These are phyloP conservation scores for Selenia dentaria DNA, from an alignment of 2,888 invertebrate genomes.

Conservation along the genomic window DNA sequence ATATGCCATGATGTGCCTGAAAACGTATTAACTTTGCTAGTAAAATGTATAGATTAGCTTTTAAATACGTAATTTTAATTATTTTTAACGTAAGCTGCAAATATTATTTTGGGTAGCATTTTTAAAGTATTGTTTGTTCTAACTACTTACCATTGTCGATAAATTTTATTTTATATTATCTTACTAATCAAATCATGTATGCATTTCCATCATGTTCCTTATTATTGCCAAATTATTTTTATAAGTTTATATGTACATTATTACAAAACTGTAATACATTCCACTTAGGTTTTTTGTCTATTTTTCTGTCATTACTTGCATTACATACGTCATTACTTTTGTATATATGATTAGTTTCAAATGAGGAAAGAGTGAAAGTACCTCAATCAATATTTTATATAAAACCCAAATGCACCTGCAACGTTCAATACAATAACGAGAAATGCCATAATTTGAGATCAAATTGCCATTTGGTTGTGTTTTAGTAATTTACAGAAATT, in stretches of 20 bases:
- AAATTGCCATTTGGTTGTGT: slow-evolving; percentile 79
- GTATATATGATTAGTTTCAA: too few species aligned
- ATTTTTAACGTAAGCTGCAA: slow-evolving; percentile 4
- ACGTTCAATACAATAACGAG: slow-evolving; percentile 51
- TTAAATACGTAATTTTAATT: slow-evolving; percentile 16
- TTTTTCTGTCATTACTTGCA: slow-evolving; percentile 14
- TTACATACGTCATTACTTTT: too few species aligned
- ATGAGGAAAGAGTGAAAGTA: too few species aligned
- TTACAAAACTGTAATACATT: slow-evolving; percentile 55
- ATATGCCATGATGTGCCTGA: slow-evolving; percentile 69
- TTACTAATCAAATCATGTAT: slow-evolving; percentile 40
- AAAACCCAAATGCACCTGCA: slow-evolving; percentile 38
- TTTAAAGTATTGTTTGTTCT: slow-evolving; percentile 38
- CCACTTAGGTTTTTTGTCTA: slow-evolving; percentile 42
- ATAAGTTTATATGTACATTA: not conserved
- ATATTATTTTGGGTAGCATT: slow-evolving; percentile 32
- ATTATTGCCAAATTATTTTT: slow-evolving; percentile 44
- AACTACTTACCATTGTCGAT: too few species aligned
- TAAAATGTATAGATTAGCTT: slow-evolving; percentile 3
- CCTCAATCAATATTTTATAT: not conserved
- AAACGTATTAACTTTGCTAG: slow-evolving; percentile 34
- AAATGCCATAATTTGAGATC: slow-evolving; percentile 69
- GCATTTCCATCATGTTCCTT: slow-evolving; percentile 55
- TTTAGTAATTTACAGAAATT: slow-evolving; percentile 77
- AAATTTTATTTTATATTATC: slow-evolving; percentile 28